A percentile compares a stretch with the other conserved stretches of the same genome.
Conservation (phyloP, 1,140 invertebrate genomes). For the Saccostrea echinata region DNA sequence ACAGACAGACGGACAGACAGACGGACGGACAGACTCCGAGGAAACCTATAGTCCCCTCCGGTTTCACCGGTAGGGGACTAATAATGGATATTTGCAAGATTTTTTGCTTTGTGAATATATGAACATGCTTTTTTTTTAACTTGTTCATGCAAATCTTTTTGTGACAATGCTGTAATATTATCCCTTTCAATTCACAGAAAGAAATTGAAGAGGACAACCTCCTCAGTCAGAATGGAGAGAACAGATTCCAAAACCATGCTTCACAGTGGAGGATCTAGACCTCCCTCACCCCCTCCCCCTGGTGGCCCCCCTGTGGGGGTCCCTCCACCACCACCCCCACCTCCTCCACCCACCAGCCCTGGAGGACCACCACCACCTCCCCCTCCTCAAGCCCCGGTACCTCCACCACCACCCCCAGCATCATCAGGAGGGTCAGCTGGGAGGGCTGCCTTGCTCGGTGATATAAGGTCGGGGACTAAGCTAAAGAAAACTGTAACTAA, state of each 20-base stretch:
- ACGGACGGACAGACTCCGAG: no score
- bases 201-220: conserved; percentile 14
- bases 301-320: conserved; percentile 40
- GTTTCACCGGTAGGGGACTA: no score
- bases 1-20: no score
- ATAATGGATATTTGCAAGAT: no score
- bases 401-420: conserved; percentile 3
- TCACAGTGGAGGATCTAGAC: conserved; percentile 19
- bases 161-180: not conserved
- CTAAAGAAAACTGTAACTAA: conserved; percentile 93
- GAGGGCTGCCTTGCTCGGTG: conserved; percentile 86
- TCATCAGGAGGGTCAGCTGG: not conserved
- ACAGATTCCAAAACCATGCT: not conserved
- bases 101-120: no score
- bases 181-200: not conserved
- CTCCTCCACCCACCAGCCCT: conserved; percentile 27
- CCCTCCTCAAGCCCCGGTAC: conserved; percentile 82
- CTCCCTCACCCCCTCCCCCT: conserved; percentile 22
- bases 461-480: conserved; percentile 89
- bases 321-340: conserved; percentile 32
- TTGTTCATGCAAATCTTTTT: no score
- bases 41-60: no score
- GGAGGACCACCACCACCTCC: not conserved
- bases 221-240: not conserved
- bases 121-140: no score